Evolutionary conservation across 2,797 vertebrate species (phyloP), one percentile per base, ranked within the genome.

Genomic region (Simalia tracyae): DNA sequence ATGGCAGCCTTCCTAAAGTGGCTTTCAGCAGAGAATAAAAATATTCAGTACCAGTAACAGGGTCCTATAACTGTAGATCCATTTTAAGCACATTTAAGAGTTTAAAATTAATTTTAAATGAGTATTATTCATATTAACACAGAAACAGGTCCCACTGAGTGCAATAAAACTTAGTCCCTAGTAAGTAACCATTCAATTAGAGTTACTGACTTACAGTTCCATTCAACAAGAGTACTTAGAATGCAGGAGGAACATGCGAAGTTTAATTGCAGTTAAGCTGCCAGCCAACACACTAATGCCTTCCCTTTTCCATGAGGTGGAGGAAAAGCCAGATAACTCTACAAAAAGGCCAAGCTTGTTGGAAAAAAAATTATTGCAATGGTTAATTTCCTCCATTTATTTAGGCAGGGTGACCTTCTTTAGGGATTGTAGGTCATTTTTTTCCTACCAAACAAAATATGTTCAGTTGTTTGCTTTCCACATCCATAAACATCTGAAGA

Each of bases 381-480:
- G 59, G 46, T 85, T 91, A 91, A 57, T 86, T 66, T 86, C 28
- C 26, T 64, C 50, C 54, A 72, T 89, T 89, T 89, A 17, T 59
- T 60, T 87, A 56, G 54, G 72, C 11, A 87, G 15, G 8, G n/a
- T 22, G 14, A 60, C 8, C 56, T 26, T 42, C 61, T 86, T 57
- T 68, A 42, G 50, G 56, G 31, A 84, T 28, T 72, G 3, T 72
- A 14, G 9, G 1, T 10, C 50, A 4, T 57, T 90, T 90, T 50
- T 60, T 22, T 31, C 50, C 89, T 72, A 26, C 66, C 14, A 91
- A 66, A 64, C 24, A 56, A 56, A 56, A 56, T 31, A 36, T 6
- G 28, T n/a, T 85, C 63, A 68, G 4, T 22, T 50, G 46, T 68
- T 28, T 68, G 87, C 28, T 50, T 88, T 89, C 19, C 12, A 59